Conservation (phyloP, 1,140 invertebrate species). For the Nautilus pompilius region DNA sequence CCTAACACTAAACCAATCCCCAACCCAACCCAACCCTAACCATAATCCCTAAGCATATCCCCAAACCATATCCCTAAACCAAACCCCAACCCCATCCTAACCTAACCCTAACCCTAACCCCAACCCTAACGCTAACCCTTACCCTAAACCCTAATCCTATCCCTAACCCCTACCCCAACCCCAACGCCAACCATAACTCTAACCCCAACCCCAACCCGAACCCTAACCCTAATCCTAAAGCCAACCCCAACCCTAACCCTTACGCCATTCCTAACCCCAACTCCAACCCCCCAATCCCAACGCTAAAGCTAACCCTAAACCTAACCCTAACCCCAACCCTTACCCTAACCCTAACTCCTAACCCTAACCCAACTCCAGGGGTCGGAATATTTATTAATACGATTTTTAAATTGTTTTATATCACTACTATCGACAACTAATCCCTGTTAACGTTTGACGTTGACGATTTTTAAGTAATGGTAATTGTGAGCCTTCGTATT, state of each 20-base stretch:
- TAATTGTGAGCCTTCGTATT: no score
- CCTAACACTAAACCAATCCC: constrained; percentile 24
- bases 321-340: constrained; percentile 22
- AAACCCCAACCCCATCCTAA: constrained; percentile 20
- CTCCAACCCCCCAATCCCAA: constrained; percentile 10
- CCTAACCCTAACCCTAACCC: constrained; percentile 25
- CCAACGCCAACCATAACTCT: constrained; percentile 17
- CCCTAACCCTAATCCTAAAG: constrained; percentile 19
- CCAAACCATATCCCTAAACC: constrained; percentile 20
- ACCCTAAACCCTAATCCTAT: constrained; percentile 23
- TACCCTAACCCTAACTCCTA: constrained; percentile 22
- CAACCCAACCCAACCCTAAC: no score
- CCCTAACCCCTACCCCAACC: constrained; percentile 22
- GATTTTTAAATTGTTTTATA: no score
- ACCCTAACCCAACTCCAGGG: constrained; percentile 19
- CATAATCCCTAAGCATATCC: no score
- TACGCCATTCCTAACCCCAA: constrained; percentile 15
- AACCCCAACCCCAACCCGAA: constrained; percentile 18
- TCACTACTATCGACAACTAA: no score
- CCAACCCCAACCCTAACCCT: constrained; percentile 17
- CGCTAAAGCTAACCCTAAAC: constrained; percentile 17
- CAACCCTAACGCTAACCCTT: constrained; percentile 27
- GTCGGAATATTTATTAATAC: no score
- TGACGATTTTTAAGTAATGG: no score
- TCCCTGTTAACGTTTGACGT: no score